Evolutionary conservation across 30 jellyfish, hydroid and myxozoan genomes (phyloP), one percentile per base, ranked within the genome.

Genomic region (Aurelia coerulea): DNA sequence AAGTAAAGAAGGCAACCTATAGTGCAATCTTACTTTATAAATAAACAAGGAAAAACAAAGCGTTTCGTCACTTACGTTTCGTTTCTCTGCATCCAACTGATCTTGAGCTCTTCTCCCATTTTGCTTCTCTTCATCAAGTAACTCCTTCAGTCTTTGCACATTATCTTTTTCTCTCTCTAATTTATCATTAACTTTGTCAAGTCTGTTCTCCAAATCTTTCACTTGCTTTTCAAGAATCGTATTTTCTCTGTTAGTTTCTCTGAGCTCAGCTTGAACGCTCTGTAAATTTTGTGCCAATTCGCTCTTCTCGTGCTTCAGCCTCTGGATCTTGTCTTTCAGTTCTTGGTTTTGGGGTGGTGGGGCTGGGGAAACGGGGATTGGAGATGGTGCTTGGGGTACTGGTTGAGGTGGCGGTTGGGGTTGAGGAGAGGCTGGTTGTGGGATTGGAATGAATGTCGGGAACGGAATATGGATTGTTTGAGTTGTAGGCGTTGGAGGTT

Each of bases 221-320:
- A 75, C 65, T 84, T 88, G 90, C 53, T 85, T 83, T n/a, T 88
- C 81, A 53, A 94, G 77, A 66, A 62, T 29, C 50, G 56, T 34
- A 32, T 94, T 88, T 31, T 88, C 97, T 56, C 94, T 87, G 37
- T 80, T 66, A 5, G 92, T 71, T 2, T 87, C 97, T 68, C 96
- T 64, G 4, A 86, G 83, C 46, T 94, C 97, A 17, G 69, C 68
- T 68, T 88, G 90, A 3, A 73, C 32, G 14, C 71, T 78, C 54
- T 74, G 83, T 29, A 94, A 83, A 18, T 56, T 75, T 16, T 59
- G 66, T 42, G 90, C 54, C 83, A 94, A 82, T 5, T 88, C 90
- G 37, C 68, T 90, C 81, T 93, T 93, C 3, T 79, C 93, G 4
- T 56, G 50, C 59, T 79, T 85, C 67, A 93, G 66, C 56, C 76